Base-by-base conservation (phyloP, 2,113 vertebrate genomes). In the Ivindomyrus marchei region DNA sequence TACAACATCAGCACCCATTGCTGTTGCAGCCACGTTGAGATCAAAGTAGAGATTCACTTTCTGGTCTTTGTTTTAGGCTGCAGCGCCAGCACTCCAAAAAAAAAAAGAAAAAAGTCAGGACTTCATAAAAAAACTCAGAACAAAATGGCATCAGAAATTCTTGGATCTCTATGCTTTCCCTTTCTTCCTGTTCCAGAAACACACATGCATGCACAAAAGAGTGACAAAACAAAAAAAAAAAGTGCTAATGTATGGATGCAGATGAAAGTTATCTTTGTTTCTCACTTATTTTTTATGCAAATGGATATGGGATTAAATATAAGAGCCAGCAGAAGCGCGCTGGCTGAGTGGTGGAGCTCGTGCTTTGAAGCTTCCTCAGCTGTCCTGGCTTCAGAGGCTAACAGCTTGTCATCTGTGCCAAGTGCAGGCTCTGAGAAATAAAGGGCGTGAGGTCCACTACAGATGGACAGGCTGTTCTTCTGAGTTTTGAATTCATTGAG, bases 241-340 rank as follows among this genome's bases (percentile, higher is more conserved):
- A 39, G 47, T 17, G 49, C n/a, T 46, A 45, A 49, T 62, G 31
- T 87, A 27, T 90, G 56, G 46, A 66, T 42, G 53, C 36, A 58
- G 66, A 89, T 89, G 49, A 89, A 52, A 50, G 66, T 90, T 70
- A 70, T 77, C 85, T 90, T 90, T 87, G 58, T 88, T 88, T 83
- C 80, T 62, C 39, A 46, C 39, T 45, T 70, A 45, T 87, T 88
- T 88, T 49, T 74, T 46, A 90, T 87, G 58, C 89, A 88, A 90
- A 90, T 90, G 24, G 46, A 21, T 50, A 2, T 74, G 39, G 85
- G 62, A 87, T 88, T 87, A 88, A 88, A 87, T 39, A 88, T 47
- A 66, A 87, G 89, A 70, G 11, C n/a, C 74, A 15, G 27, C 24
- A 90, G 53, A 66, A 42, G 21, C 17, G 62, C n/a, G 31, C 56